These are phyloP conservation scores for Neosilurus hyrtlii DNA, from an alignment of 2,797 vertebrate species.

Conservation along the genomic window DNA sequence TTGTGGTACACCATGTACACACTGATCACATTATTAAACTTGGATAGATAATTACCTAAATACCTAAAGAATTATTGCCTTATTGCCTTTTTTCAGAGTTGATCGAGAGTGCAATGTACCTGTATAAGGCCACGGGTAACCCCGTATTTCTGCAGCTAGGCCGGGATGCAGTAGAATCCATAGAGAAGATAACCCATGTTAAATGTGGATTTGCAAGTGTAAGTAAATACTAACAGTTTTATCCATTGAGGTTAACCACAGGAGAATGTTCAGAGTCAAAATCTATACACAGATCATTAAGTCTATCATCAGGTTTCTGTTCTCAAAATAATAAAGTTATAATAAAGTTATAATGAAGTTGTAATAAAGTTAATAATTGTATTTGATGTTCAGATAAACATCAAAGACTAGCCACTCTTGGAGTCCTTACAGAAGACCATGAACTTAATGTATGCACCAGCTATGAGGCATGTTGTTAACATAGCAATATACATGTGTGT, in stretches of 20 bases:
- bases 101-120: slow-evolving; percentile 96
- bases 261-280: neutral
- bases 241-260: neutral
- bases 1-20: neutral
- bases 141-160: slow-evolving; percentile 89
- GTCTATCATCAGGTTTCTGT: neutral
- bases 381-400: too few relatives aligned
- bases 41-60: neutral
- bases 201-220: slow-evolving; percentile 94
- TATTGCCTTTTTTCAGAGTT: slow-evolving; percentile 77
- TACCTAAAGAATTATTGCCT: neutral
- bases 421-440: too few relatives aligned
- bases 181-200: slow-evolving; percentile 90
- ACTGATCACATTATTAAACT: neutral
- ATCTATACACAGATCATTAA: neutral
- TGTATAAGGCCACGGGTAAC: slow-evolving; percentile 91
- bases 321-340: too few relatives aligned
- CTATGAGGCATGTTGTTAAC: too few relatives aligned
- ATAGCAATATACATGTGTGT: too few relatives aligned
- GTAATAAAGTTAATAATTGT: too few relatives aligned
- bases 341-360: too few relatives aligned
- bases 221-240: slow-evolving; percentile 57
- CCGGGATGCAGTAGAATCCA: slow-evolving; percentile 89
- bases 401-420: too few relatives aligned
- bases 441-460: too few relatives aligned